A percentile compares a stretch with the other conserved stretches of the same genome.
Evolutionary conservation across 1,140 invertebrate genomes (phyloP).

Genomic region (Hyphantria cunea): DNA sequence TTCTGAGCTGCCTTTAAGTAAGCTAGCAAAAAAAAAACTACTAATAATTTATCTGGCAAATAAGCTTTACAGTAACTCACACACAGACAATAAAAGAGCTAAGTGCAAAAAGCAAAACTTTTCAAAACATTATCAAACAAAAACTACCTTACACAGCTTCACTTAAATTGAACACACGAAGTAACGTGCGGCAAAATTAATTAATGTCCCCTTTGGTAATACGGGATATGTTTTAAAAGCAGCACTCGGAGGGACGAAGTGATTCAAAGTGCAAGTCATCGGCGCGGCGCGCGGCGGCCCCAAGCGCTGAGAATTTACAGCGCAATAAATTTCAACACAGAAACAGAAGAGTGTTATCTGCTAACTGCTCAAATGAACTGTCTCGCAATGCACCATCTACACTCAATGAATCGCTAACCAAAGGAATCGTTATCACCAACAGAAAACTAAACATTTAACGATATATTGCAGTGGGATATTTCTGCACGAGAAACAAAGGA

Average conservation of each 20-base stretch:
- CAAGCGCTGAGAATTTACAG: slow-evolving; percentile 52
- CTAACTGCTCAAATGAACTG: slow-evolving; percentile 72
- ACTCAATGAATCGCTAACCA: slow-evolving; percentile 40
- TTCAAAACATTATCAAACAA: slow-evolving; percentile 18
- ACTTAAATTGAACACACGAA: slow-evolving; percentile 62
- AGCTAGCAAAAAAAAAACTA: no score
- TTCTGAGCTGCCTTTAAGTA: no score
- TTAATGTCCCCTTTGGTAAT: slow-evolving; percentile 67
- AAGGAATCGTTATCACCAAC: slow-evolving; percentile 29
- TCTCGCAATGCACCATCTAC: slow-evolving; percentile 41
- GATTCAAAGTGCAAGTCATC: slow-evolving; percentile 64
- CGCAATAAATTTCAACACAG: slow-evolving; percentile 65
- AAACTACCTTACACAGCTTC: slow-evolving; percentile 36
- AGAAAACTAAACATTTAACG: slow-evolving; percentile 21
- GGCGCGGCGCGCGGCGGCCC: slow-evolving; percentile 35
- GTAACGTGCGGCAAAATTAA: slow-evolving; percentile 67
- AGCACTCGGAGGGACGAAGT: slow-evolving; percentile 41
- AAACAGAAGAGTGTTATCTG: slow-evolving; percentile 63
- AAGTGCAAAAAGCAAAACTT: neutral
- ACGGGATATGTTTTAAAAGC: slow-evolving; percentile 61
- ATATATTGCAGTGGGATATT: slow-evolving; percentile 25
- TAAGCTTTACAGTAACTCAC: no score
- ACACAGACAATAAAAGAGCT: no score
- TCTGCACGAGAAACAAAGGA: slow-evolving; percentile 35
- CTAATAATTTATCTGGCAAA: no score